These are phyloP conservation scores for Pangasius mekongensis DNA, from an alignment of 2,797 vertebrate genomes.

Conservation along the genomic window DNA sequence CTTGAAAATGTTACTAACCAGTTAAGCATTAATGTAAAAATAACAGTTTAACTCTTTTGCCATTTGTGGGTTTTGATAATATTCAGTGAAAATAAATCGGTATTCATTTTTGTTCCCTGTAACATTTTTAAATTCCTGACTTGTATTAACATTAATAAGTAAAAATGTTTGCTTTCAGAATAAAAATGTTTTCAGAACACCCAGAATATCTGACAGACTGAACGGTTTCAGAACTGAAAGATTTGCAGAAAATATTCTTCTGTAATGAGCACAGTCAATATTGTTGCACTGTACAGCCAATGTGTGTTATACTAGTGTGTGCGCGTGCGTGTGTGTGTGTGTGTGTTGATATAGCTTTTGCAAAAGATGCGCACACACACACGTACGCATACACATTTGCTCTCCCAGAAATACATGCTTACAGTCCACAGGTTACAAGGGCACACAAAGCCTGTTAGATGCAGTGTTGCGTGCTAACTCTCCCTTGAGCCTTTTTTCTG, in stretches of 20 bases:
- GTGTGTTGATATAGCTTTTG: neutral
- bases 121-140: neutral
- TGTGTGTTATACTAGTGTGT: neutral
- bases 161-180: neutral
- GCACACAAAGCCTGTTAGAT: slow-evolving; percentile 28
- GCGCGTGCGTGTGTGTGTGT: neutral
- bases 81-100: neutral
- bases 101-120: neutral
- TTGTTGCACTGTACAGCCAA: neutral
- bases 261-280: neutral
- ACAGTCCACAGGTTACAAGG: slow-evolving; percentile 16
- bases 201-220: neutral
- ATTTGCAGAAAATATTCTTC: neutral
- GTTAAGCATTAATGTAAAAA: neutral
- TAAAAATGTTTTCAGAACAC: neutral
- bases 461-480: slow-evolving; percentile 13
- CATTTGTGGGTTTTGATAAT: neutral
- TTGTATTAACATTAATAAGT: neutral
- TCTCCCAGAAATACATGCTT: neutral
- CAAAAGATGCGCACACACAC: neutral
- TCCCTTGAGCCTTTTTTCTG: slow-evolving; percentile 6
- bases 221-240: neutral
- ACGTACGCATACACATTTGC: neutral
- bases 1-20: neutral
- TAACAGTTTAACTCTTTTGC: neutral